Conservation (phyloP, 2,888 invertebrate genomes). For the Pristionchus maxplancki region DNA sequence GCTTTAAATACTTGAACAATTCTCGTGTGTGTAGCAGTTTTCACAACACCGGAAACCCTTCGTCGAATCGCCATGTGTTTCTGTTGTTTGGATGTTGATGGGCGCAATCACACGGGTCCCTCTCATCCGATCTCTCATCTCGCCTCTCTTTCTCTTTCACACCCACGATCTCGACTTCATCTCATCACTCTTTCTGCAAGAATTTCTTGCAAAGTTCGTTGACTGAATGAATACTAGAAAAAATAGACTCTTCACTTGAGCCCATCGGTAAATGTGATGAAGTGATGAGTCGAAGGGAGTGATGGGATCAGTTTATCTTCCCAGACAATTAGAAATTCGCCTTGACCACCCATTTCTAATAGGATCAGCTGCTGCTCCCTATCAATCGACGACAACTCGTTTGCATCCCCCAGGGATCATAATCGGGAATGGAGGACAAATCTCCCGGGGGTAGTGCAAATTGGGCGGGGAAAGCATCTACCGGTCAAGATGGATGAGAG, state of each 20-base stretch:
- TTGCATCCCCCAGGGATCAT: conserved; percentile 29
- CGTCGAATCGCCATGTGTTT: conserved; percentile 24
- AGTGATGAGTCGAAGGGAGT: too few relatives aligned
- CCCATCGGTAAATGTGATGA: too few relatives aligned
- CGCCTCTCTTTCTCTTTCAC: neutral
- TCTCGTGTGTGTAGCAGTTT: neutral
- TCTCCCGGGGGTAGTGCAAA: neutral
- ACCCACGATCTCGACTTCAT: conserved; percentile 20
- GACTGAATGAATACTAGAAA: too few relatives aligned
- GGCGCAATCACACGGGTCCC: neutral
- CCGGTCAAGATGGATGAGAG: conserved; percentile 20
- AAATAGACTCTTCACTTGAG: too few relatives aligned
- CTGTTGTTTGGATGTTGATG: conserved; percentile 43
- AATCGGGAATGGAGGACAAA: conserved; percentile 41
- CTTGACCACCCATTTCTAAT: neutral
- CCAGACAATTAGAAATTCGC: neutral
- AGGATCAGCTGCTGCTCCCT: conserved; percentile 10
- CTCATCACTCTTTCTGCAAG: neutral
- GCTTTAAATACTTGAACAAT: neutral
- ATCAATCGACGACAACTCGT: conserved; percentile 27
- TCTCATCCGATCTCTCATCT: conserved; percentile 32
- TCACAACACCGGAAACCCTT: neutral
- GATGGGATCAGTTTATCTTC: neutral
- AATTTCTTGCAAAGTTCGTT: too few relatives aligned
- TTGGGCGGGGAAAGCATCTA: neutral